Evolutionary conservation across 2,797 vertebrate species (phyloP).

Genomic region (Channallabes apus): DNA sequence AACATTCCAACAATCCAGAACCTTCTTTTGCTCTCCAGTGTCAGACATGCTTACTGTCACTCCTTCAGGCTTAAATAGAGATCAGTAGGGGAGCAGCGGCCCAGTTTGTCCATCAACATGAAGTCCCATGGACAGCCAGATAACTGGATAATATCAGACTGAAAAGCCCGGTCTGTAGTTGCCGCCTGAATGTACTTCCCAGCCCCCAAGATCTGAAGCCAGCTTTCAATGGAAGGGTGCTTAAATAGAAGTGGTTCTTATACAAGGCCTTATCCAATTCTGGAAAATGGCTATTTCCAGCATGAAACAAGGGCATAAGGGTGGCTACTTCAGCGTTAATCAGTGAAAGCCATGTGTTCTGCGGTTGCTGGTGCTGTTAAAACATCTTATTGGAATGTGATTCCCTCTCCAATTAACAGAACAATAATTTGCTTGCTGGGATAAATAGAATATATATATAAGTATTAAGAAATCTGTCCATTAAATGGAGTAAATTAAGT

Average conservation of each 20-base stretch:
- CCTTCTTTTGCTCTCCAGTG: slow-evolving; percentile 73
- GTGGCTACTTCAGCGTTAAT: slow-evolving; percentile 36
- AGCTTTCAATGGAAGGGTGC: slow-evolving; percentile 21
- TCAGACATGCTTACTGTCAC: slow-evolving; percentile 69
- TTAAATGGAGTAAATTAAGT: background rate
- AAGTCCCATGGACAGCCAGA: slow-evolving; percentile 69
- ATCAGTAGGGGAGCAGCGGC: slow-evolving; percentile 78
- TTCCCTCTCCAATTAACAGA: background rate
- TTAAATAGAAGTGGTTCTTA: slow-evolving; percentile 17
- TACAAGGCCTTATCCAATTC: slow-evolving; percentile 13
- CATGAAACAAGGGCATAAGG: slow-evolving; percentile 22
- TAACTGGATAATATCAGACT: slow-evolving; percentile 76
- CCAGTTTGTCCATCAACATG: slow-evolving; percentile 76
- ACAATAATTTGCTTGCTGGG: background rate
- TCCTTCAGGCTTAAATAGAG: slow-evolving; percentile 70
- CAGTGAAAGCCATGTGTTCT: slow-evolving; percentile 13
- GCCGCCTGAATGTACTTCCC: background rate
- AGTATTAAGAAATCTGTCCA: background rate
- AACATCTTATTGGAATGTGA: background rate
- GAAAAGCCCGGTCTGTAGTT: slow-evolving; percentile 53
- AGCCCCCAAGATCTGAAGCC: slow-evolving; percentile 22
- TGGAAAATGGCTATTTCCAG: slow-evolving; percentile 40
- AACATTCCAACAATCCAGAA: slow-evolving; percentile 70
- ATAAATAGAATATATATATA: background rate
- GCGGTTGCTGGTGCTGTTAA: slow-evolving; percentile 5